A percentile compares a stretch with the other conserved stretches of the same genome.
Conservation (phyloP, 2,797 vertebrate species). For the Gorsachius magnificus region DNA sequence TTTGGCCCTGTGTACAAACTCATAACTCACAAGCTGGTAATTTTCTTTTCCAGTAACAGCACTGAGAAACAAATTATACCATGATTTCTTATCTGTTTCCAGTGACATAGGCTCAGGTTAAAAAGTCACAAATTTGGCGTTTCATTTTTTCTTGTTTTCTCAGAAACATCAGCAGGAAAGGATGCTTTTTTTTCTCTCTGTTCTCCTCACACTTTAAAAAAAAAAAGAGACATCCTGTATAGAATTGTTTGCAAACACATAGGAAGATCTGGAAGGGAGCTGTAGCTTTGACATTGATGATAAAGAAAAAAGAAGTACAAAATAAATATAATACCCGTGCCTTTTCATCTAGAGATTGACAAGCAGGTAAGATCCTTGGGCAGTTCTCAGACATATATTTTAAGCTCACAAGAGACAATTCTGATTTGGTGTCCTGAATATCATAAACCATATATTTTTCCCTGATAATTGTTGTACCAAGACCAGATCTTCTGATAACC, state of each 20-base stretch:
- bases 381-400: background rate
- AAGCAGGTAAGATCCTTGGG: background rate
- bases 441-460: background rate
- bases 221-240: background rate
- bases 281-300: background rate
- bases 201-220: background rate
- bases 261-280: background rate
- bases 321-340: background rate
- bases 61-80: background rate
- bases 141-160: background rate
- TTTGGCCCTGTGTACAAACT: background rate
- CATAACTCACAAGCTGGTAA: conserved; percentile 5
- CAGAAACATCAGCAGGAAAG: background rate
- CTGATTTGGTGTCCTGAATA: background rate
- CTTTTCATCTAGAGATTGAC: background rate
- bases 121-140: background rate
- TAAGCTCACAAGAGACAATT: background rate
- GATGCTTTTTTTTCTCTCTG: background rate
- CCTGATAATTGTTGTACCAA: background rate
- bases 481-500: background rate
- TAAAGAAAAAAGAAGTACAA: background rate
- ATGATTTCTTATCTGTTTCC: conserved; percentile 5
- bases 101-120: background rate
- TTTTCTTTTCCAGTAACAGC: conserved; percentile 25
- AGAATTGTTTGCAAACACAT: background rate